These are phyloP conservation scores for Progne subis DNA, from an alignment of 2,113 vertebrate species.

Conservation along the genomic window DNA sequence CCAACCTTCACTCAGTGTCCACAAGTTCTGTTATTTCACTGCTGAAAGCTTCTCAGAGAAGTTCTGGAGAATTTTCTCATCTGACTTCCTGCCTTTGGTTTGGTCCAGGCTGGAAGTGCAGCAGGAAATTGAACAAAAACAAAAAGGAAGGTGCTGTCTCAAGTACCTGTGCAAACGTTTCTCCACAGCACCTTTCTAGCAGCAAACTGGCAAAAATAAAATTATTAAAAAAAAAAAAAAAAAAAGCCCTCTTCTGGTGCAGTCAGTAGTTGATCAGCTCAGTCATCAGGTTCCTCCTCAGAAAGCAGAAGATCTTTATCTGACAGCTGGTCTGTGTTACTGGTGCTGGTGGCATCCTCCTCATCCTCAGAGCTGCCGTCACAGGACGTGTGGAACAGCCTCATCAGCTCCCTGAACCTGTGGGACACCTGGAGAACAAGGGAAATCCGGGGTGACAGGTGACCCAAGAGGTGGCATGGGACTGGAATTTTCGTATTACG, in stretches of 20 bases:
- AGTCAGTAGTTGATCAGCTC: neutral
- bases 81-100: neutral
- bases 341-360: slow-evolving; percentile 74
- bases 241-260: neutral
- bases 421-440: slow-evolving; percentile 80
- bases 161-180: neutral
- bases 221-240: no score
- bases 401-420: slow-evolving; percentile 90
- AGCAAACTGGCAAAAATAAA: slow-evolving; percentile 4
- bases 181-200: slow-evolving; percentile 10
- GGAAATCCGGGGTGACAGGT: accelerated
- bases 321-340: slow-evolving; percentile 76
- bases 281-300: slow-evolving; percentile 76
- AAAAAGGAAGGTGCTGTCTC: neutral
- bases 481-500: accelerated
- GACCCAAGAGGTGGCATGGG: accelerated
- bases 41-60: neutral
- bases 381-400: slow-evolving; percentile 86
- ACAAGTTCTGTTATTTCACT: neutral
- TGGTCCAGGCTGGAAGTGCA: neutral
- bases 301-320: slow-evolving; percentile 79
- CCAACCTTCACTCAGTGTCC: neutral
- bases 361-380: slow-evolving; percentile 88
- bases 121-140: neutral
- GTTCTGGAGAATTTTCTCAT: accelerated